phyloP scores from a whole-genome alignment of 1,140 invertebrate genomes.

The Drosophila arawakana region DNA sequence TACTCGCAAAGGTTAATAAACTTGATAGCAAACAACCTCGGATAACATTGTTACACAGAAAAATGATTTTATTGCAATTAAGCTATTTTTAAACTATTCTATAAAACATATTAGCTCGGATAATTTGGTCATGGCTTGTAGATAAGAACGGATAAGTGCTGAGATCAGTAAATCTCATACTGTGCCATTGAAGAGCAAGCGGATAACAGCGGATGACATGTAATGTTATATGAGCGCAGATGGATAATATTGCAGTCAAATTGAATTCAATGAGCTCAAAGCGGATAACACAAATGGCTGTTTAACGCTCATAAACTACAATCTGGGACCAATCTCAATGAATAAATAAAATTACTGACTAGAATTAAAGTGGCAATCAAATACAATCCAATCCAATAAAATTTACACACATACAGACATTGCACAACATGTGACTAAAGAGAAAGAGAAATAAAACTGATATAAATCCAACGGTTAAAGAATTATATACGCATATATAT shows the following conservation, averaged over 20 bases:
- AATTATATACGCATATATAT: slow-evolving; percentile 4
- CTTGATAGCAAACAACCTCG: slow-evolving; percentile 2
- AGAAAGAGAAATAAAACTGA: slow-evolving; percentile 36
- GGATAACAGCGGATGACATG: neutral
- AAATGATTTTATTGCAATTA: neutral
- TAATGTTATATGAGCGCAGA: neutral
- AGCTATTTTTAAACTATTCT: neutral
- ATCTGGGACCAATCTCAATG: slow-evolving; percentile 20
- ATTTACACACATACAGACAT: slow-evolving; percentile 2
- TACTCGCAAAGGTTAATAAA: neutral
- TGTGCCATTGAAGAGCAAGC: neutral
- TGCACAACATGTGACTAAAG: slow-evolving; percentile 23
- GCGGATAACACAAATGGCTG: slow-evolving; percentile 13
- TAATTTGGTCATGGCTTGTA: neutral
- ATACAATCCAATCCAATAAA: slow-evolving; percentile 20
- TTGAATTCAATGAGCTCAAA: slow-evolving; percentile 24
- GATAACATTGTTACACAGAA: neutral
- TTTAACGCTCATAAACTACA: slow-evolving; percentile 9
- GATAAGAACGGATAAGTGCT: slow-evolving; percentile 9
- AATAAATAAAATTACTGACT: slow-evolving; percentile 24
- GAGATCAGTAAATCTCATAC: neutral
- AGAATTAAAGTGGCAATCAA: slow-evolving; percentile 10
- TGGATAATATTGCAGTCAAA: slow-evolving; percentile 3
- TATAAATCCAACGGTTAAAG: slow-evolving; percentile 8
- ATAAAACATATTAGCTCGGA: neutral